Conservation (phyloP, 92 coral and sea anemone species). For the Nematostella vectensis region DNA sequence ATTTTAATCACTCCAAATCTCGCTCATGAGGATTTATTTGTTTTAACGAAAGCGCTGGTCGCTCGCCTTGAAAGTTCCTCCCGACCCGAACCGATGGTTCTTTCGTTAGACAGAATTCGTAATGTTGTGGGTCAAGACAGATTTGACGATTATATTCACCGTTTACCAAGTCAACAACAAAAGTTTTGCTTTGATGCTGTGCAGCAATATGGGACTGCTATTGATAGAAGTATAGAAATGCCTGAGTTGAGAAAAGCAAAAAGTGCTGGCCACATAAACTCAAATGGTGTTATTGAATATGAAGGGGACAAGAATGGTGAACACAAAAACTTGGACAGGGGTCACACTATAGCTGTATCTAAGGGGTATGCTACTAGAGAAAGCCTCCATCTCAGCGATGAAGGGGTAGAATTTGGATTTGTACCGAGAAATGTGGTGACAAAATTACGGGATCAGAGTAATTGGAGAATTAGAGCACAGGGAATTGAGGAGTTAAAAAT, state of each 20-base stretch:
- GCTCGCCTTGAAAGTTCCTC: constrained; percentile 77
- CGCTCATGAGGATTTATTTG: constrained; percentile 93
- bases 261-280: constrained; percentile 78
- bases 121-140: constrained; percentile 80
- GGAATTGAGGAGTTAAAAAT: constrained; percentile 90
- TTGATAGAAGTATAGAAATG: constrained; percentile 47
- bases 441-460: constrained; percentile 81
- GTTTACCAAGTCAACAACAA: constrained; percentile 65
- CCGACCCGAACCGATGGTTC: constrained; percentile 73
- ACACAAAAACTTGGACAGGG: constrained; percentile 62
- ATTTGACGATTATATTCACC: constrained; percentile 74
- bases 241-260: constrained; percentile 74
- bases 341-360: constrained; percentile 77
- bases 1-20: constrained; percentile 91
- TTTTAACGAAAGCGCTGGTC: constrained; percentile 86
- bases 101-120: constrained; percentile 85
- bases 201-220: constrained; percentile 49
- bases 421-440: constrained; percentile 64
- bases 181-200: constrained; percentile 56
- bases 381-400: constrained; percentile 21
- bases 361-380: constrained; percentile 28
- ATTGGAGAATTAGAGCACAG: constrained; percentile 85
- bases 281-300: constrained; percentile 59
- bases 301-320: constrained; percentile 38
- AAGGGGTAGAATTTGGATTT: constrained; percentile 64